These are phyloP conservation scores for Psittacula echo DNA, from an alignment of 2,797 vertebrate genomes.

Conservation along the genomic window DNA sequence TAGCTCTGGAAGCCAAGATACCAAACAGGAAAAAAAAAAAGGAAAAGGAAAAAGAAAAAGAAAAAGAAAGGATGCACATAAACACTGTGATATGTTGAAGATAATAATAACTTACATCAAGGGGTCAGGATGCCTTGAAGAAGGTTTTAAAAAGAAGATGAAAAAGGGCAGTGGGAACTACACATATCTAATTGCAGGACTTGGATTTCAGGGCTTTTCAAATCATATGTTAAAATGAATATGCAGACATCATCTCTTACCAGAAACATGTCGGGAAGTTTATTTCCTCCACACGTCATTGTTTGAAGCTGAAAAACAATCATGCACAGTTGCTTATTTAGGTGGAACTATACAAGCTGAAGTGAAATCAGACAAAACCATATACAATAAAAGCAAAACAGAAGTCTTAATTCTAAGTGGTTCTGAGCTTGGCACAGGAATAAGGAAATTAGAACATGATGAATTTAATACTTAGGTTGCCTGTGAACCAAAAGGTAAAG, in stretches of 20 bases:
- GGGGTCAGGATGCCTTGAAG: neutral
- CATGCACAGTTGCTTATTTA: neutral
- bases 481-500: conserved; percentile 16
- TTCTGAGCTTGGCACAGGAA: conserved; percentile 41
- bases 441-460: conserved; percentile 40
- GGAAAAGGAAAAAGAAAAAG: neutral
- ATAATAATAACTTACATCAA: neutral
- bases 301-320: conserved; percentile 32
- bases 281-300: neutral
- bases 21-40: neutral
- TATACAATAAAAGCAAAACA: neutral
- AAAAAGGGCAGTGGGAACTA: neutral
- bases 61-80: neutral
- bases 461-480: conserved; percentile 41
- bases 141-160: neutral
- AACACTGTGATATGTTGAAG: neutral
- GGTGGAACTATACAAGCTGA: neutral
- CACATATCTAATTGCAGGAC: neutral
- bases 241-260: neutral
- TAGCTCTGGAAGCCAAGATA: neutral
- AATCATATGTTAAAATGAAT: neutral
- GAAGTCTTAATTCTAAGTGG: conserved; percentile 4
- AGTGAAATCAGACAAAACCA: conserved; percentile 46
- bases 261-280: neutral
- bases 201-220: neutral